A percentile compares a stretch with the other conserved stretches of the same genome.
Evolutionary conservation across 2,113 vertebrate genomes (phyloP).

Genomic region (Zapus hudsonius): DNA sequence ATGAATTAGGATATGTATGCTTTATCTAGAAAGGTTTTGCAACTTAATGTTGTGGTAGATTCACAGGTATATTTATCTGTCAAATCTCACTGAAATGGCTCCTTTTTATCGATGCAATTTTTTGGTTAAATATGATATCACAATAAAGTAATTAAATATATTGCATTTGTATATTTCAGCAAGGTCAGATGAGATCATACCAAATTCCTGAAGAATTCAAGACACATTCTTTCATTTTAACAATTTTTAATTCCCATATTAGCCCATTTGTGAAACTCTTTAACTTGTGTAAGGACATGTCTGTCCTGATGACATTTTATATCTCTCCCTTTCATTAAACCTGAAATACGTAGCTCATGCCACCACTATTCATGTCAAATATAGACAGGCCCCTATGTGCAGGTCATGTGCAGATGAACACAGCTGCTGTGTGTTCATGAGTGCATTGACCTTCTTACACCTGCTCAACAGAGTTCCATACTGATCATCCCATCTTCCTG

Average conservation of each 20-base stretch:
- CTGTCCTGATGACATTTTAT: background rate
- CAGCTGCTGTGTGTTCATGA: too few relatives aligned
- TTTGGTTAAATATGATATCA: background rate
- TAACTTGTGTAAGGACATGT: background rate
- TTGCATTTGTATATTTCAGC: background rate
- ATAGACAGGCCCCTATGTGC: too few relatives aligned
- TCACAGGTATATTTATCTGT: background rate
- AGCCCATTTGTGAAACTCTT: background rate
- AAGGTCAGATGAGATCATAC: background rate
- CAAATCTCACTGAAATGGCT: background rate
- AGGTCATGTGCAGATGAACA: too few relatives aligned
- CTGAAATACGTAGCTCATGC: constrained; percentile 5
- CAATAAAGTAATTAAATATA: background rate
- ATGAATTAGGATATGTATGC: background rate
- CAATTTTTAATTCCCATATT: background rate
- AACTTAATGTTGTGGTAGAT: background rate
- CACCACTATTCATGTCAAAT: too few relatives aligned
- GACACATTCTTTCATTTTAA: too few relatives aligned
- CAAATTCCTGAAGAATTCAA: too few relatives aligned
- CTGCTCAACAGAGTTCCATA: too few relatives aligned
- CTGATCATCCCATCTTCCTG: too few relatives aligned
- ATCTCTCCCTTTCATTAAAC: constrained; percentile 7
- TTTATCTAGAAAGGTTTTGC: background rate
- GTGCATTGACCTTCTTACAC: too few relatives aligned
- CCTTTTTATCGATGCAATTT: background rate